Conservation (phyloP, 2,113 vertebrate genomes). For the Macquaria australasica region DNA sequence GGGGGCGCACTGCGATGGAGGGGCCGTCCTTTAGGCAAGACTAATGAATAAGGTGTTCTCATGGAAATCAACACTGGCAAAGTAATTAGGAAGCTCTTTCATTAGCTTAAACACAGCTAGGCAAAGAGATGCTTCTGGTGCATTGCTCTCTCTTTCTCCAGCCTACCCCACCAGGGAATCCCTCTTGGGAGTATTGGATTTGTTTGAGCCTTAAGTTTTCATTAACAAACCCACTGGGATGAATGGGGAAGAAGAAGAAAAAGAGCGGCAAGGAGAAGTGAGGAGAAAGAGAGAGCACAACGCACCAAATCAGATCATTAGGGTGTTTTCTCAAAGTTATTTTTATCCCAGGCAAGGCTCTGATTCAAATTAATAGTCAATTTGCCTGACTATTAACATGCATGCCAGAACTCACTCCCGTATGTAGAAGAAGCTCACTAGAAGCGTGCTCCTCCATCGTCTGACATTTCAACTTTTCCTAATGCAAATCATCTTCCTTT, state of each 20-base stretch:
- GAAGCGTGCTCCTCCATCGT: slow-evolving; percentile 24
- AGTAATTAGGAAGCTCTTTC: slow-evolving; percentile 76
- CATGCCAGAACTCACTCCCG: slow-evolving; percentile 18
- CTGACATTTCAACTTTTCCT: slow-evolving; percentile 48
- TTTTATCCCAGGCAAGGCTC: slow-evolving; percentile 54
- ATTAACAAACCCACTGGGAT: slow-evolving; percentile 69
- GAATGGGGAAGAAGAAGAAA: slow-evolving; percentile 17
- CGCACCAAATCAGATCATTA: slow-evolving; percentile 66
- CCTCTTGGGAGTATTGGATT: slow-evolving; percentile 63
- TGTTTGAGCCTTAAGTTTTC: slow-evolving; percentile 70
- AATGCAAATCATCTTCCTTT: slow-evolving; percentile 37
- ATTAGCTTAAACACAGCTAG: slow-evolving; percentile 74
- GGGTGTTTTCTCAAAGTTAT: slow-evolving; percentile 63
- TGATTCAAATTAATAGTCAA: slow-evolving; percentile 77
- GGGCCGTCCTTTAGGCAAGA: slow-evolving; percentile 60
- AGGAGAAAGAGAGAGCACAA: slow-evolving; percentile 30
- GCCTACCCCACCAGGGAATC: slow-evolving; percentile 35
- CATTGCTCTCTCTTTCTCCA: slow-evolving; percentile 29
- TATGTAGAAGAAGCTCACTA: neutral
- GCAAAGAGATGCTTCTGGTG: slow-evolving; percentile 57
- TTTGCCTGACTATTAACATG: slow-evolving; percentile 66
- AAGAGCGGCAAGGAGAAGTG: slow-evolving; percentile 3
- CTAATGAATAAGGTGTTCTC: slow-evolving; percentile 79
- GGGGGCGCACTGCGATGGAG: neutral
- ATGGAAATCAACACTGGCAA: slow-evolving; percentile 72